A percentile compares a stretch with the other conserved stretches of the same genome.
Evolutionary conservation across 2,113 vertebrate species (phyloP).

Genomic region (Corythaeola cristata): DNA sequence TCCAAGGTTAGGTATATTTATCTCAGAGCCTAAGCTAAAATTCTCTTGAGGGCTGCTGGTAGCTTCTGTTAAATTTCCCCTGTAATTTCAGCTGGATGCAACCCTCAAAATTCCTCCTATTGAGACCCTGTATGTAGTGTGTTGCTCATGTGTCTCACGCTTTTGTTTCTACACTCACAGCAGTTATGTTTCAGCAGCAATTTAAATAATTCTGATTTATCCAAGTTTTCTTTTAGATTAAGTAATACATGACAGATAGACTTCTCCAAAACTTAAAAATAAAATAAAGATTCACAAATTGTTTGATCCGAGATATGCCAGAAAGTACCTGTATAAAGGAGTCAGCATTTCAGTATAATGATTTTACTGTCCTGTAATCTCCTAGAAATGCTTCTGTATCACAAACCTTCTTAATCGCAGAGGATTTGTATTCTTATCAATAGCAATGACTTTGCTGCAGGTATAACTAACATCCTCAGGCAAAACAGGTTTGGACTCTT

Average conservation of each 20-base stretch:
- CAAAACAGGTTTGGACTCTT: neutral
- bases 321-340: neutral
- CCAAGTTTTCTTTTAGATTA: neutral
- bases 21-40: neutral
- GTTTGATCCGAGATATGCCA: neutral
- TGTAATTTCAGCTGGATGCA: neutral
- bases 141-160: rapidly evolving
- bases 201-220: neutral
- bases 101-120: neutral
- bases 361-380: neutral
- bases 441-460: neutral
- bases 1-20: neutral
- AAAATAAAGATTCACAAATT: neutral
- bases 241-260: neutral
- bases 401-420: neutral
- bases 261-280: neutral
- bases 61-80: neutral
- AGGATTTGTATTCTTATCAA: neutral
- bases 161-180: neutral
- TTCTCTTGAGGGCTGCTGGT: neutral
- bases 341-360: neutral
- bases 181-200: neutral
- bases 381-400: neutral
- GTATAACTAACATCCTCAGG: neutral
- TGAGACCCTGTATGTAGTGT: neutral